Conservation (phyloP, 2,888 invertebrate species). For the Lepeophtheirus nordmannii region DNA sequence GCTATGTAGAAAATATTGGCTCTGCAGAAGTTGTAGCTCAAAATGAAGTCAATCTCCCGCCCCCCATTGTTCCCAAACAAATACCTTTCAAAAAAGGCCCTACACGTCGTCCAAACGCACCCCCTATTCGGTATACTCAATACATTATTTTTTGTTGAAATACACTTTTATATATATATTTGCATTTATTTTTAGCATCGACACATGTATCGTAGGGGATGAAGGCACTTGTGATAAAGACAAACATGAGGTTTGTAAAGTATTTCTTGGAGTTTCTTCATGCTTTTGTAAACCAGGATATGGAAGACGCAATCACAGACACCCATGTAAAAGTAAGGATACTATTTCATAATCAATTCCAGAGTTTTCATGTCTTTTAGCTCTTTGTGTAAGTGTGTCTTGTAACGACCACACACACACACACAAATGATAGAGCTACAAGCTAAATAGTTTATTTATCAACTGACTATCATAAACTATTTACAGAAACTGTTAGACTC, state of each 20-base stretch:
- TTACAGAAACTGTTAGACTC: slow-evolving; percentile 52
- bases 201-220: slow-evolving; percentile 84
- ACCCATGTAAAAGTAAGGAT: slow-evolving; percentile 49
- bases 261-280: slow-evolving; percentile 68
- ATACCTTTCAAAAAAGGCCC: neutral
- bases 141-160: too few relatives aligned
- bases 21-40: too few relatives aligned
- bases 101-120: too few relatives aligned
- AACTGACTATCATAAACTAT: too few relatives aligned
- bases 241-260: slow-evolving; percentile 71
- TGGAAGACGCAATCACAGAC: slow-evolving; percentile 49
- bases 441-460: too few relatives aligned
- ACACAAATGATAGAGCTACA: too few relatives aligned
- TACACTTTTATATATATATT: too few relatives aligned
- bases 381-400: too few relatives aligned
- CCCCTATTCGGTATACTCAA: too few relatives aligned
- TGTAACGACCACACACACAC: too few relatives aligned
- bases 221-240: slow-evolving; percentile 74
- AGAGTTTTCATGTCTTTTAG: slow-evolving; percentile 1
- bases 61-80: neutral
- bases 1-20: too few relatives aligned
- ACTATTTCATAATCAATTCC: neutral
- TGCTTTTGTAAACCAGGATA: slow-evolving; percentile 67
- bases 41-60: too few relatives aligned
- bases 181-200: slow-evolving; percentile 45